phyloP scores from a whole-genome alignment of 2,113 vertebrate genomes.

The Myotis yumanensis region DNA sequence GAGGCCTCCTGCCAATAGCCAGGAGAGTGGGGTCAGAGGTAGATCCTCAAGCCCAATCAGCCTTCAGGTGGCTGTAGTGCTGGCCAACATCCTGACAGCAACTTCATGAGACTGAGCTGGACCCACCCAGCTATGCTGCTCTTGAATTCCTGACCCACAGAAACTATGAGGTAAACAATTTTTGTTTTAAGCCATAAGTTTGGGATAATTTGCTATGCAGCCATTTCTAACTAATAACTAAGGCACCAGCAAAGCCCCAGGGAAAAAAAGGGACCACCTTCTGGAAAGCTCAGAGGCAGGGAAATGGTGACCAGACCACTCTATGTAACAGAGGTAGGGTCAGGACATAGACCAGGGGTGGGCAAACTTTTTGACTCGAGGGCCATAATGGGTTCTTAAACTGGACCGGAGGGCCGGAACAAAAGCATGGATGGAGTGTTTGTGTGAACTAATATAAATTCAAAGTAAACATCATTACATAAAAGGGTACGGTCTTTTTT shows the following conservation, averaged over 20 bases:
- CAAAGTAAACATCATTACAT: no score
- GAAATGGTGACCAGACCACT: neutral
- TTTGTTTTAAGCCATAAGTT: conserved; percentile 20
- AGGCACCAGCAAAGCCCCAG: neutral
- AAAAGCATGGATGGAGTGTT: no score
- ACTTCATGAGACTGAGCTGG: neutral
- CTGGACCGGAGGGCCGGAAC: no score
- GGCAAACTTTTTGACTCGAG: no score
- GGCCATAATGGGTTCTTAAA: no score
- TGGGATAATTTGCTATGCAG: neutral
- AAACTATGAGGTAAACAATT: neutral
- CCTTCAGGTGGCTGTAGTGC: neutral
- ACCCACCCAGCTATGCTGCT: neutral
- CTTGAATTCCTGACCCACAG: neutral
- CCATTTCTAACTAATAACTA: conserved; percentile 29
- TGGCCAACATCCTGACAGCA: neutral
- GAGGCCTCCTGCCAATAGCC: neutral
- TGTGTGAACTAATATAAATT: no score
- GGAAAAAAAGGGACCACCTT: neutral
- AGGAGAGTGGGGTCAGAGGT: neutral
- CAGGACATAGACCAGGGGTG: neutral
- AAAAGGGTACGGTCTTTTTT: no score
- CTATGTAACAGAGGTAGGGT: neutral
- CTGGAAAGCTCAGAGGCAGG: neutral
- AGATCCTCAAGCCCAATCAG: neutral